Evolutionary conservation across 2,797 vertebrate species (phyloP).

Genomic region (Anabacerthia variegaticeps): DNA sequence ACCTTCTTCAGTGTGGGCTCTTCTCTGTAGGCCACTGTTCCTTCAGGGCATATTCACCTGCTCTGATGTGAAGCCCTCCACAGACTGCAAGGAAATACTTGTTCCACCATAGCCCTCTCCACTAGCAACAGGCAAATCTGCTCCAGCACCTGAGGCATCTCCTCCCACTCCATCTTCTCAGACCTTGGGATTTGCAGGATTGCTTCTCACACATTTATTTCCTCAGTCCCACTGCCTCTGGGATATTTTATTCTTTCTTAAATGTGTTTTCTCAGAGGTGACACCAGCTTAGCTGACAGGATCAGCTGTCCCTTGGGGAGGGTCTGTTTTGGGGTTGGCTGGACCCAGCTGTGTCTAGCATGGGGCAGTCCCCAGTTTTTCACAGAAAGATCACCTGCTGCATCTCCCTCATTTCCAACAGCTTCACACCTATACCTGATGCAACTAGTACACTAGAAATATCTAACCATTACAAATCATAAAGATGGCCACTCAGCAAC

Average conservation of each 20-base stretch:
- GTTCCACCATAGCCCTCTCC: background rate
- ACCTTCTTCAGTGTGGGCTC: background rate
- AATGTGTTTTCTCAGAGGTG: background rate
- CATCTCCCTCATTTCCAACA: background rate
- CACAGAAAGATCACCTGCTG: background rate
- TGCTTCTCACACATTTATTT: background rate
- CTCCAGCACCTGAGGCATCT: background rate
- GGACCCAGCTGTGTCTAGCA: background rate
- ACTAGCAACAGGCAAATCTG: background rate
- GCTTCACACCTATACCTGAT: background rate
- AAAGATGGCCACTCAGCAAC: background rate
- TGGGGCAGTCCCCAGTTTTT: background rate
- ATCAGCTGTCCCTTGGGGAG: background rate
- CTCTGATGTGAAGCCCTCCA: background rate
- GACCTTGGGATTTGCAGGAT: background rate
- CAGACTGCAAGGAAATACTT: background rate
- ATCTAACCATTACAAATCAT: background rate
- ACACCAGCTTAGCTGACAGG: background rate
- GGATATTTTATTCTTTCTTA: background rate
- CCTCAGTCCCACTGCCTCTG: background rate
- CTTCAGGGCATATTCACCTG: background rate
- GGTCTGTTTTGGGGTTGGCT: fast-evolving
- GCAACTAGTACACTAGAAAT: background rate
- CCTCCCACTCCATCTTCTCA: background rate
- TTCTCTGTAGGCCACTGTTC: background rate